Evolutionary conservation across 1,140 invertebrate species (phyloP).

Genomic region (Procambarus virginalis): DNA sequence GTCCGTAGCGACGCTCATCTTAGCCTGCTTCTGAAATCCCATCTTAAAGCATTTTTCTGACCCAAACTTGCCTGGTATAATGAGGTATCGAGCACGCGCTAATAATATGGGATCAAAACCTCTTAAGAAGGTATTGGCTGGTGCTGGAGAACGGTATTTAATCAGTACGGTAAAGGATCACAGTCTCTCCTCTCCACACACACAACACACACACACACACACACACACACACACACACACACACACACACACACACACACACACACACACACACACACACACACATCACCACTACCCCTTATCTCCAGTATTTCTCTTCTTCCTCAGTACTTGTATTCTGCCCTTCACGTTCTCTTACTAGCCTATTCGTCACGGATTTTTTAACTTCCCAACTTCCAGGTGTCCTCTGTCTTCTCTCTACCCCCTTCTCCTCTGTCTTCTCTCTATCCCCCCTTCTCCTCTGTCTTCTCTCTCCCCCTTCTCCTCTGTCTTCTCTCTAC

Average conservation of each 20-base stretch:
- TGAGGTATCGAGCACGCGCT: conserved; percentile 63
- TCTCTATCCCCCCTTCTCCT: too few relatives aligned
- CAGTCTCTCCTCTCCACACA: neutral
- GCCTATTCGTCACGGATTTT: too few relatives aligned
- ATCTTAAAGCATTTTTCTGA: conserved; percentile 63
- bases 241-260: too few relatives aligned
- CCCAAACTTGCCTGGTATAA: conserved; percentile 61
- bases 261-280: too few relatives aligned
- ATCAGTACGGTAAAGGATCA: conserved; percentile 62
- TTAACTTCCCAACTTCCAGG: neutral
- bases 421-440: too few relatives aligned
- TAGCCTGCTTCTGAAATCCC: conserved; percentile 40
- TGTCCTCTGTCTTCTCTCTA: neutral
- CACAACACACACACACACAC: neutral
- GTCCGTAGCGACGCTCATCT: neutral
- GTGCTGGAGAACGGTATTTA: conserved; percentile 60
- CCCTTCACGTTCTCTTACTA: too few relatives aligned
- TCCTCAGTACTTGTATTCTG: too few relatives aligned
- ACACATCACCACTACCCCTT: too few relatives aligned
- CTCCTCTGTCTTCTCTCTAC: too few relatives aligned
- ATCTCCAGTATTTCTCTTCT: too few relatives aligned
- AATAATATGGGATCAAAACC: conserved; percentile 67
- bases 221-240: too few relatives aligned
- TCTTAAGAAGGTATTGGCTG: conserved; percentile 61
- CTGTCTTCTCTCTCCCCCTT: too few relatives aligned